phyloP scores from a whole-genome alignment of 2,888 invertebrate species.

The Bedellia somnulentella region DNA sequence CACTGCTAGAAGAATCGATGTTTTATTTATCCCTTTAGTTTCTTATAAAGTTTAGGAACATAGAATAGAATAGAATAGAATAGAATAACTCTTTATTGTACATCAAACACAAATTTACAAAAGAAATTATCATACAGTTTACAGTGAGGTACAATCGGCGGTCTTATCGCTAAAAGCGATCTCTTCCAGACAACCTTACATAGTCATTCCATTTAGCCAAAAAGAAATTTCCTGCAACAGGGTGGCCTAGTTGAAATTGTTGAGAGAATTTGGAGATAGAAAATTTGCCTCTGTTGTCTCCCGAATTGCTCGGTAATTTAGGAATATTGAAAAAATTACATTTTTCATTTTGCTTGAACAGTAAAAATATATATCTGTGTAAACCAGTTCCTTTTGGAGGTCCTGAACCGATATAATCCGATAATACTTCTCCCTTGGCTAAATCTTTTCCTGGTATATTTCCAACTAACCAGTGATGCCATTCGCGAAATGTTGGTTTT shows the following conservation, averaged over 20 bases:
- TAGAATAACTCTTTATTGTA: too few species aligned
- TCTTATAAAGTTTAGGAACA: too few species aligned
- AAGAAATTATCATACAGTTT: too few species aligned
- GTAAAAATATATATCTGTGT: slow-evolving; percentile 71
- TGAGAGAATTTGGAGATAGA: slow-evolving; percentile 60
- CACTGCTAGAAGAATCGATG: too few species aligned
- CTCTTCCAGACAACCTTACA: too few species aligned
- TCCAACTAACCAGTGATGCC: slow-evolving; percentile 77
- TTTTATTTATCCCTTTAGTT: too few species aligned
- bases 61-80: too few species aligned
- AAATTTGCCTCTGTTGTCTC: slow-evolving; percentile 58
- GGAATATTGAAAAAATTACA: slow-evolving; percentile 34
- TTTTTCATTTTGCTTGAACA: slow-evolving; percentile 64
- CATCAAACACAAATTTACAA: too few species aligned
- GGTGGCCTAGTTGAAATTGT: slow-evolving; percentile 58
- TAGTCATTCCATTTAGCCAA: slow-evolving; percentile 64
- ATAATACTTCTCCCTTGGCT: slow-evolving; percentile 63
- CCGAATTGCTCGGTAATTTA: slow-evolving; percentile 42
- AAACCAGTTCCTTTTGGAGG: slow-evolving; percentile 74
- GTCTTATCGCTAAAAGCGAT: too few species aligned
- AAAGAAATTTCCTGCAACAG: slow-evolving; percentile 66
- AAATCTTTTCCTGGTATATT: slow-evolving; percentile 70
- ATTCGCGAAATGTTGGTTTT: slow-evolving; percentile 69
- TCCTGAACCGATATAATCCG: slow-evolving; percentile 65
- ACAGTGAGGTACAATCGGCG: too few species aligned